These are phyloP conservation scores for Scaptomyza reducta DNA, from an alignment of 2,888 invertebrate genomes.

Conservation along the genomic window DNA sequence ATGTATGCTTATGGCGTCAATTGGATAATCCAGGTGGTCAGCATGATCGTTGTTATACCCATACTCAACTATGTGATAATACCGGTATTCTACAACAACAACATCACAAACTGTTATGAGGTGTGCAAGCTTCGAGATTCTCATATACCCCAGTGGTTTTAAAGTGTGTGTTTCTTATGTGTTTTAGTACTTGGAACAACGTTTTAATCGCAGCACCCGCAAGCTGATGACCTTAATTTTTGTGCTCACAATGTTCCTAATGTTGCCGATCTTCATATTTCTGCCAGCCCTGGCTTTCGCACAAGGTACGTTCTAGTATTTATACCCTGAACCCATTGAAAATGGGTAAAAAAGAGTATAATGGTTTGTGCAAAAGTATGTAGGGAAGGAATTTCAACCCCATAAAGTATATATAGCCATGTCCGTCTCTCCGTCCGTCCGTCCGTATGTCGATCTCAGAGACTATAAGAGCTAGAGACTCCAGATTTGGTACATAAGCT, in stretches of 20 bases:
- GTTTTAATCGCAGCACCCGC: conserved; percentile 79
- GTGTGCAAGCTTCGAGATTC: conserved; percentile 63
- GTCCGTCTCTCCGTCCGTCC: no score
- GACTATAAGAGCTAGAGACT: no score
- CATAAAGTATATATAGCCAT: no score
- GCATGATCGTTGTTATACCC: conserved; percentile 82
- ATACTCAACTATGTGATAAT: conserved; percentile 83
- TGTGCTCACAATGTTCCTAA: conserved; percentile 69
- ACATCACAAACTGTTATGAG: conserved; percentile 85
- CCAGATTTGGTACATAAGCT: no score
- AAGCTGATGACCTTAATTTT: conserved; percentile 77
- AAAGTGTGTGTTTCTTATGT: background rate
- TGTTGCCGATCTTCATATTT: conserved; percentile 82
- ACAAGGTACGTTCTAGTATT: no score
- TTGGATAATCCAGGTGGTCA: conserved; percentile 83
- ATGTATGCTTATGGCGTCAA: conserved; percentile 85
- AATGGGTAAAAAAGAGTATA: no score
- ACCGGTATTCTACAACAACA: conserved; percentile 85
- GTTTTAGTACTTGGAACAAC: conserved; percentile 80
- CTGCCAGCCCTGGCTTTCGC: conserved; percentile 82
- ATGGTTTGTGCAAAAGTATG: no score
- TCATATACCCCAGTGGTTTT: no score
- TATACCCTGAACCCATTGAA: no score
- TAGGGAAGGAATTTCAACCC: no score
- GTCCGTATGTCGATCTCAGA: no score